Percentiles rank a stretch among this genome's conserved stretches.
These are phyloP conservation scores for Microcebus ravelobensis DNA, from an alignment of 2,113 vertebrate species.

Conservation along the genomic window DNA sequence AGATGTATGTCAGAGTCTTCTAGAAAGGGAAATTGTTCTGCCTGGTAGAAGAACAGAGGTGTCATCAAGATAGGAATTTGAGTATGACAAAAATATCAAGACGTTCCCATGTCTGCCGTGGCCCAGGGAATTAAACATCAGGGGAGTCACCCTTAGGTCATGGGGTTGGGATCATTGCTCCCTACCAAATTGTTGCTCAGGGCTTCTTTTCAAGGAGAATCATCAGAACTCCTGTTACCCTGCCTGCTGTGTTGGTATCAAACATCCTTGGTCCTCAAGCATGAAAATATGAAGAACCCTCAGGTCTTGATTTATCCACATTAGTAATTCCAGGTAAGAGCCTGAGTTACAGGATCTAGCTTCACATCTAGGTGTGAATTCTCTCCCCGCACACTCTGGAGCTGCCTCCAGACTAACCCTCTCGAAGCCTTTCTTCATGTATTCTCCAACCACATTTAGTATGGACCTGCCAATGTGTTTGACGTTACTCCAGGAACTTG, in stretches of 20 bases:
- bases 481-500: background rate
- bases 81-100: conserved; percentile 35
- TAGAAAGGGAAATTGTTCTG: conserved; percentile 51
- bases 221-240: background rate
- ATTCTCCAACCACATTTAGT: background rate
- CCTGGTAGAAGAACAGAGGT: conserved; percentile 7
- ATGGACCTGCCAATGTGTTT: background rate
- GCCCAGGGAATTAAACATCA: background rate
- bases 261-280: background rate
- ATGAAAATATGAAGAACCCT: background rate
- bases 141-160: background rate
- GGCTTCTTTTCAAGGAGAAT: background rate
- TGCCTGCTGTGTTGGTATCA: background rate
- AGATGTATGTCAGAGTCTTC: background rate
- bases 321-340: background rate
- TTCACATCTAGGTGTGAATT: background rate
- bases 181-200: background rate
- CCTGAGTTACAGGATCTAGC: background rate
- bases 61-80: conserved; percentile 55
- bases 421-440: background rate
- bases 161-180: background rate
- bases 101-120: background rate
- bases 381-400: background rate
- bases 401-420: background rate
- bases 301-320: background rate